Percentiles rank a stretch among this genome's conserved stretches.
These are phyloP conservation scores for Euglossa dilemma DNA, from an alignment of 1,140 invertebrate species.

Conservation along the genomic window DNA sequence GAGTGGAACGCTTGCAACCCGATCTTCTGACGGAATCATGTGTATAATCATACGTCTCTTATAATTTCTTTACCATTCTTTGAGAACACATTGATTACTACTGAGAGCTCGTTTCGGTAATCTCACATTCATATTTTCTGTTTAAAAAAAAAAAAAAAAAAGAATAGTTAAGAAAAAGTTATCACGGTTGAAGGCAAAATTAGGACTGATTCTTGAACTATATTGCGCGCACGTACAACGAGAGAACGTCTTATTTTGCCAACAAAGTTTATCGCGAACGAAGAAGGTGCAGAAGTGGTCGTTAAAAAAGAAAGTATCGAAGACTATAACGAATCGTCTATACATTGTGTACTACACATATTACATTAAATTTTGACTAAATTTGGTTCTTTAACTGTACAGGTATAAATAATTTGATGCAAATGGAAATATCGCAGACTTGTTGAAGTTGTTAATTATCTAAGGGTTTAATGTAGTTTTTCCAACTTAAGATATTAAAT, in stretches of 20 bases:
- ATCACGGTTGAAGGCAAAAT: conserved; percentile 15
- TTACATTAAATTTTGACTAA: conserved; percentile 22
- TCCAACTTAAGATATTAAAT: conserved; percentile 10
- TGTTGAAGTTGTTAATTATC: conserved; percentile 24
- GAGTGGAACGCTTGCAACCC: conserved; percentile 83
- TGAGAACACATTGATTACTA: conserved; percentile 49
- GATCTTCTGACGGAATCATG: conserved; percentile 69
- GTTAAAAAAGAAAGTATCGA: conserved; percentile 27
- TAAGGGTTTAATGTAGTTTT: not conserved
- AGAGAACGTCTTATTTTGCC: conserved; percentile 42
- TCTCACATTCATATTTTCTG: conserved; percentile 34
- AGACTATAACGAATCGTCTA: conserved; percentile 24
- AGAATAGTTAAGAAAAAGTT: conserved; percentile 3
- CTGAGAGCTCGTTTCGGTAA: conserved; percentile 31
- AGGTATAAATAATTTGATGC: conserved; percentile 41
- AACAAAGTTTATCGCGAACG: conserved; percentile 9
- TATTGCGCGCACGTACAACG: not conserved
- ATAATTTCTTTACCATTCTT: conserved; percentile 42
- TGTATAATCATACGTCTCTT: conserved; percentile 51
- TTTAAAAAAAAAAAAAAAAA: not conserved
- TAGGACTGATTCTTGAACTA: conserved; percentile 36
- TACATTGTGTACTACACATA: conserved; percentile 23
- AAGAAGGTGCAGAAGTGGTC: conserved; percentile 15
- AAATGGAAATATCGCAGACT: conserved; percentile 39
- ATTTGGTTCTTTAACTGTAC: conserved; percentile 42